Conservation (phyloP, 2,113 vertebrate species). For the Melanerpes formicivorus region DNA sequence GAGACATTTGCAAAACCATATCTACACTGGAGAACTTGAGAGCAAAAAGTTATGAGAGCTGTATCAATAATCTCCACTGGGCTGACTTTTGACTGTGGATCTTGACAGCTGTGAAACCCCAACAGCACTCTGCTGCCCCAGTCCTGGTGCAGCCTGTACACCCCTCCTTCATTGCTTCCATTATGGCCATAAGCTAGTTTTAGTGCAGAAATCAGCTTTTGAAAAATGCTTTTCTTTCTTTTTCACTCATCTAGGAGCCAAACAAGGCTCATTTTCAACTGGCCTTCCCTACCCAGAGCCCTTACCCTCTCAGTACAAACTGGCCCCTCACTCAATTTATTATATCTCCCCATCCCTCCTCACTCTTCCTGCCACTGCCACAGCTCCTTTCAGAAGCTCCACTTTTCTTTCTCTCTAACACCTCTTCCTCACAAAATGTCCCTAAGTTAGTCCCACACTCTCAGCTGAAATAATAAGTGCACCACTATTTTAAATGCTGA, state of each 20-base stretch:
- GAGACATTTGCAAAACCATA: background rate
- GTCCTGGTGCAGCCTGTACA: background rate
- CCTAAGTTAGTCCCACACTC: no score
- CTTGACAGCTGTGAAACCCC: background rate
- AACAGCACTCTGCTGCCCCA: background rate
- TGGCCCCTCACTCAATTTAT: background rate
- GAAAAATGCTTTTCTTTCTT: background rate
- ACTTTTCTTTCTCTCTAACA: background rate
- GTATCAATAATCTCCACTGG: background rate
- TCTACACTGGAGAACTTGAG: background rate
- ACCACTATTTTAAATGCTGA: background rate
- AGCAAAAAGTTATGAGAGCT: background rate
- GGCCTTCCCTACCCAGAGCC: rapidly evolving
- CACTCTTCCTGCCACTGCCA: background rate
- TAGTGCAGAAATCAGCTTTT: background rate
- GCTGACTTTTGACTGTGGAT: background rate
- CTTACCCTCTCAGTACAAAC: background rate
- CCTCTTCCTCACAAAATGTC: background rate
- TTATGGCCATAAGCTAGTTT: background rate
- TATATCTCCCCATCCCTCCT: background rate
- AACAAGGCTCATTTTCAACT: rapidly evolving
- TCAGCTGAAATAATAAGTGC: background rate
- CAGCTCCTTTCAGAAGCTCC: background rate
- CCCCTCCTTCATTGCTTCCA: background rate
- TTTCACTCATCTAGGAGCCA: background rate